phyloP scores from a whole-genome alignment of 2,888 invertebrate species.

The Campopleginae sp. region DNA sequence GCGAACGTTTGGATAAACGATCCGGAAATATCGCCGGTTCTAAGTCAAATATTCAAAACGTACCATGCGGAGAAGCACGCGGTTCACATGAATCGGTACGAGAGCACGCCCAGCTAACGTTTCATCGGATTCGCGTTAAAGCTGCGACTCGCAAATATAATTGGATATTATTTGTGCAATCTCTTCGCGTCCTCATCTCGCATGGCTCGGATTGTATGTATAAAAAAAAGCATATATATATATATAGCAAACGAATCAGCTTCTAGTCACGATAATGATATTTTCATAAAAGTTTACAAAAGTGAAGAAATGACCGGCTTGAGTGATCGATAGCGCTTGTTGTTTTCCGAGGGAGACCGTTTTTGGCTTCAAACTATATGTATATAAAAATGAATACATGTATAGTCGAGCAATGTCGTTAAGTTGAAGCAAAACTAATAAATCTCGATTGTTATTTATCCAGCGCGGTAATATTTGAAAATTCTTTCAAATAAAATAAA shows the following conservation, averaged over 20 bases:
- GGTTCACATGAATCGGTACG: conserved; percentile 84
- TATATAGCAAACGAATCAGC: conserved; percentile 50
- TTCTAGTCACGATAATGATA: conserved; percentile 64
- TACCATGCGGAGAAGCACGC: conserved; percentile 88
- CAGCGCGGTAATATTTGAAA: conserved; percentile 47
- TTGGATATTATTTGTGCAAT: conserved; percentile 15
- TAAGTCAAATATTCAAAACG: conserved; percentile 88
- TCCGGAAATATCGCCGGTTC: conserved; percentile 88
- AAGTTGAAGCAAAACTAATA: conserved; percentile 20
- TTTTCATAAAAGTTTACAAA: conserved; percentile 70
- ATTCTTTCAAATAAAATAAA: conserved; percentile 20
- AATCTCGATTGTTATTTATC: conserved; percentile 59
- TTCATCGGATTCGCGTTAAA: conserved; percentile 33
- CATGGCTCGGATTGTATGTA: conserved; percentile 22
- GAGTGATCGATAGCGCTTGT: conserved; percentile 20
- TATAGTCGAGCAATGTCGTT: conserved; percentile 15
- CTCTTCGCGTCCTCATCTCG: conserved; percentile 54
- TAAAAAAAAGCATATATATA: not conserved
- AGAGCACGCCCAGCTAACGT: conserved; percentile 67
- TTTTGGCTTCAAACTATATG: conserved; percentile 33
- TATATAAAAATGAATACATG: conserved; percentile 11
- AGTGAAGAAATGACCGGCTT: conserved; percentile 46
- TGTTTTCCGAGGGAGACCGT: conserved; percentile 6
- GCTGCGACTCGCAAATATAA: conserved; percentile 24
- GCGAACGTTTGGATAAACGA: conserved; percentile 89